Evolutionary conservation across 92 coral and sea anemone species (phyloP), one percentile per base, ranked within the genome.

Genomic region (Phenganax marumi): DNA sequence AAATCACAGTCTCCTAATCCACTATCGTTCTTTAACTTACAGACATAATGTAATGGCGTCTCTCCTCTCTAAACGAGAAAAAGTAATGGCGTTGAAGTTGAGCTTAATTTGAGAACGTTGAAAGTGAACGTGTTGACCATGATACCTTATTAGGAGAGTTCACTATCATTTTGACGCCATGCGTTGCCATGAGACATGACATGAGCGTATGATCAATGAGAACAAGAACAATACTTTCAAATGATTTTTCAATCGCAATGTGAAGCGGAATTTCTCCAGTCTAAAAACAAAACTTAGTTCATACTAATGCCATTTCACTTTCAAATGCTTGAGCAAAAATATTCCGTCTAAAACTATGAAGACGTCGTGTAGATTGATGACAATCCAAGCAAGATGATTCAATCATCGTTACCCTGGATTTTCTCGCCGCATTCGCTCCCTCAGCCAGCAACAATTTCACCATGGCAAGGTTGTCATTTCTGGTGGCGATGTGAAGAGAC

Each of bases 251-350:
- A 81, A 95, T 92, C 33, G 98, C 97, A 56, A 92, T 92, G 57
- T 95, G 98, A 12, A 95, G 90, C 0, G 98, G 93, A 23, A 97
- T 92, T 86, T 95, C 98, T 11, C 98, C 98, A 73, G 91, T 95
- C 98, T 95, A 82, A 10, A 24, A 65, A 51, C 39, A 26, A 23
- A 82, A 81, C 26, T 70, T 12, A 39, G 47, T 33, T 33, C 43
- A 33, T 33, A 33, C 43, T 33, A 33, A 33, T 33, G 43, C 23
- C 19, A 6, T 23, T 68, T 68, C 25, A 25, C 49, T 68, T 7
- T 18, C 1, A 47, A 19, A 47, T 14, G 1, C 79, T 12, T 17
- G 8, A 58, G 7, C 12, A 58, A 33, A 33, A 33, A 33, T 33
- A 33, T 33, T 5, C 43, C 43, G 43, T 5, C 43, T 33, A 33